Percentiles rank a stretch among this genome's conserved stretches.
Evolutionary conservation across 2,113 vertebrate species (phyloP).

Genomic region (Fregetta grallaria): DNA sequence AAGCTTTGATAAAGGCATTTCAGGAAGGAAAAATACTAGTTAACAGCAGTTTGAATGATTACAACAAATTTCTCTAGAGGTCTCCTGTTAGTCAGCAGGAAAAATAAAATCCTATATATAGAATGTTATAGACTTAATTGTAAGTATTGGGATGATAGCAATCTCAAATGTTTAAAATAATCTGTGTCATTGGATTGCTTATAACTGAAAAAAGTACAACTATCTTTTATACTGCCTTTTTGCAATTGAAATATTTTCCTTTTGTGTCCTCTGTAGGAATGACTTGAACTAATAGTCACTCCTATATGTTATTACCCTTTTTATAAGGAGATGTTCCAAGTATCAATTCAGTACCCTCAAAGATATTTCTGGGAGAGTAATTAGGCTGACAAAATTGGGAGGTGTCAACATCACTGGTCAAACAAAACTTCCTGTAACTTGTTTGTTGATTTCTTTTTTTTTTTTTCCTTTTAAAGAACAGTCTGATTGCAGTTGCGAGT

Average conservation of each 20-base stretch:
- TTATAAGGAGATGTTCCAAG: background rate
- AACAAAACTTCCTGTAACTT: conserved; percentile 1
- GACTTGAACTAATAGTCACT: background rate
- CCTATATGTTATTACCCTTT: background rate
- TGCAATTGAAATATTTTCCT: background rate
- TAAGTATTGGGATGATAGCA: background rate
- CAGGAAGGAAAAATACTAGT: background rate
- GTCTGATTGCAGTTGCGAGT: background rate
- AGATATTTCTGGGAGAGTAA: background rate
- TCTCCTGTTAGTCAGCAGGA: background rate
- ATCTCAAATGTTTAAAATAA: background rate
- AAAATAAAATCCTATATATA: background rate
- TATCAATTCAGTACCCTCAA: background rate
- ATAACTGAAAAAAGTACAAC: background rate
- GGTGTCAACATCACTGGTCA: background rate
- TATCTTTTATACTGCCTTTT: background rate
- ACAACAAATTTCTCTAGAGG: conserved; percentile 11
- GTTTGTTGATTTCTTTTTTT: background rate
- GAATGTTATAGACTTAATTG: background rate
- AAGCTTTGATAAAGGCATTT: background rate
- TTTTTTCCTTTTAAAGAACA: background rate
- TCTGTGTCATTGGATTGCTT: background rate
- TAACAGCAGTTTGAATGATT: background rate
- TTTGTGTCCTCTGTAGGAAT: background rate
- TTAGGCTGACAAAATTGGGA: background rate